Percentiles rank a stretch among this genome's conserved stretches.
Evolutionary conservation across 2,888 invertebrate species (phyloP).

Genomic region (Sisyra nigra): DNA sequence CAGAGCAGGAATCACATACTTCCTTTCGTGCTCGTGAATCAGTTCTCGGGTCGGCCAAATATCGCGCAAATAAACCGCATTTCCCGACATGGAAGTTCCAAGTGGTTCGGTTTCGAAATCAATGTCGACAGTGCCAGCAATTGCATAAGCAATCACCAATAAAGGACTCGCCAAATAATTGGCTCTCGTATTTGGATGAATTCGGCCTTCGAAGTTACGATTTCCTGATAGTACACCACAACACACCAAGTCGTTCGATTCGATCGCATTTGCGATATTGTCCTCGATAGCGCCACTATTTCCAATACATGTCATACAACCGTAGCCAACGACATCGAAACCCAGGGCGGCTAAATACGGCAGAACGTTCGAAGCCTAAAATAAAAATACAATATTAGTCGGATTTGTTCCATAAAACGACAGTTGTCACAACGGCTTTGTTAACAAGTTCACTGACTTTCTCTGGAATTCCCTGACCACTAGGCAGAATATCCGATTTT

Average conservation of each 20-base stretch:
- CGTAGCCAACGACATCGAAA: slow-evolving; percentile 94
- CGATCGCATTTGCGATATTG: slow-evolving; percentile 79
- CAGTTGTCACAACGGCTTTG: too few relatives aligned
- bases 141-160: slow-evolving; percentile 91
- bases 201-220: slow-evolving; percentile 94
- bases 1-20: slow-evolving; percentile 89
- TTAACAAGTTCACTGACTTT: too few relatives aligned
- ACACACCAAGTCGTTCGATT: slow-evolving; percentile 85
- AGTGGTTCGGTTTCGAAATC: slow-evolving; percentile 85
- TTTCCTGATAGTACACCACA: slow-evolving; percentile 95
- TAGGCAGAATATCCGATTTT: too few relatives aligned
- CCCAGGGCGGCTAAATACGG: slow-evolving; percentile 75
- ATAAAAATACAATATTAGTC: background rate
- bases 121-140: slow-evolving; percentile 88
- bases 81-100: slow-evolving; percentile 50
- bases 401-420: too few relatives aligned
- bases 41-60: slow-evolving; percentile 91
- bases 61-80: slow-evolving; percentile 69
- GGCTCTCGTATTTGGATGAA: slow-evolving; percentile 91
- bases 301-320: slow-evolving; percentile 99
- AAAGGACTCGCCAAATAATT: slow-evolving; percentile 97
- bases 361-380: slow-evolving; percentile 76
- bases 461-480: too few relatives aligned
- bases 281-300: slow-evolving; percentile 94
- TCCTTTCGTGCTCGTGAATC: slow-evolving; percentile 77